Evolutionary conservation across 2,888 invertebrate species (phyloP), one percentile per base, ranked within the genome.

Genomic region (Philereme transversata): DNA sequence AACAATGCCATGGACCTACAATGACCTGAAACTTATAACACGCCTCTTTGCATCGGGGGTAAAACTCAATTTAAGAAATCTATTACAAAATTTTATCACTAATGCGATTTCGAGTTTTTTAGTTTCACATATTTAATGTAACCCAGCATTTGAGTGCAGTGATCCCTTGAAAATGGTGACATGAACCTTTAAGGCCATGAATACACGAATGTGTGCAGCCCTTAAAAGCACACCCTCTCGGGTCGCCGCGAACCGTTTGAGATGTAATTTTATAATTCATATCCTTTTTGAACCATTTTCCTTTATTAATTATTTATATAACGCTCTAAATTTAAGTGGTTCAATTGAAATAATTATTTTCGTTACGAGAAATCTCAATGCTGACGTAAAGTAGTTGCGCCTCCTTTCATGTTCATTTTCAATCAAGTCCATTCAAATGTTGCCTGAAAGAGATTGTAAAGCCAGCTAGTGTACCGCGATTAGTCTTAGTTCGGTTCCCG

Each of bases 281-380:
- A 65, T 87, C 89, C 89, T 88, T 90, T 90, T 89, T 81, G 81
- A 78, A 76, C 81, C 87, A 87, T 90, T 91, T 91, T 88, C 86
- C 75, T 72, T 79, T 75, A 86, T 90, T 82, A 88, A 90, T 85
- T 82, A 90, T 90, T 89, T 82, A 90, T 84, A 71, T 77, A 76
- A 76, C 72, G 78, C 78, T 80, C 78, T 79, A 73, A 81, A 84
- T 87, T 86, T 84, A 78, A 83, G 79, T 80, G 77, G 74, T 77
- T 81, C 82, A 83, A 86, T 84, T 86, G 77, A 70, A 71, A 74
- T 78, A 78, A 82, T 82, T 81, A 86, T 84, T 82, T 76, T 70
- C 70, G 73, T 68, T 73, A 67, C 61, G 57, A 70, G 33, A 55
- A 3, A 22, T 22, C 22, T 22, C 22, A 3, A 22, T 2, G 22